Evolutionary conservation across 2,888 invertebrate species (phyloP).

Genomic region (Hedya salicella): DNA sequence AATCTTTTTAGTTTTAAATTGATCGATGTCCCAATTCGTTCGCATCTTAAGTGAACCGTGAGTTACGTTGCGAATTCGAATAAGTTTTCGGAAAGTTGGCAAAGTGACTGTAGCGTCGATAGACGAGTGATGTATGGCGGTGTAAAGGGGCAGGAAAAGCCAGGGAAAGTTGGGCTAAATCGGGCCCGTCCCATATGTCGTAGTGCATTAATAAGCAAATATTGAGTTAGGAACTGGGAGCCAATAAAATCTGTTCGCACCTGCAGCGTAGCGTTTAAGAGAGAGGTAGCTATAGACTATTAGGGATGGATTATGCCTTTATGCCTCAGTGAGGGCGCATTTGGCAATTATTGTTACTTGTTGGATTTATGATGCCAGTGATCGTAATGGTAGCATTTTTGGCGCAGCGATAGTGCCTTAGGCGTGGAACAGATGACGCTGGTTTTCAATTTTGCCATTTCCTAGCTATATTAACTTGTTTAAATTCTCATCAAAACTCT

Average conservation of each 20-base stretch:
- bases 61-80: conserved; percentile 29
- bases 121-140: conserved; percentile 15
- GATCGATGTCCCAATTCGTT: conserved; percentile 39
- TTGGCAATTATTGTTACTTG: conserved; percentile 1
- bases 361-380: neutral
- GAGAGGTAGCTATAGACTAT: conserved; percentile 7
- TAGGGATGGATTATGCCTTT: conserved; percentile 33
- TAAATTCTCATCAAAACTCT: too few relatives aligned
- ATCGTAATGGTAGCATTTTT: too few relatives aligned
- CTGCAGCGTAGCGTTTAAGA: conserved; percentile 49
- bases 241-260: conserved; percentile 65
- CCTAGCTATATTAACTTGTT: too few relatives aligned
- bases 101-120: conserved; percentile 24
- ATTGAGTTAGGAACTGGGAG: conserved; percentile 67
- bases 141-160: conserved; percentile 43
- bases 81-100: conserved; percentile 38
- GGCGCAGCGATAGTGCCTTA: too few relatives aligned
- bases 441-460: neutral
- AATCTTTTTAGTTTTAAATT: conserved; percentile 25
- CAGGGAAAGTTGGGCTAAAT: conserved; percentile 44
- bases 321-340: conserved; percentile 1
- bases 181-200: conserved; percentile 48
- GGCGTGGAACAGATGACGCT: too few relatives aligned
- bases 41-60: conserved; percentile 32
- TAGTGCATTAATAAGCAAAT: conserved; percentile 68